Base-by-base conservation (phyloP, 2,797 vertebrate genomes). In the Hydrolagus colliei region DNA sequence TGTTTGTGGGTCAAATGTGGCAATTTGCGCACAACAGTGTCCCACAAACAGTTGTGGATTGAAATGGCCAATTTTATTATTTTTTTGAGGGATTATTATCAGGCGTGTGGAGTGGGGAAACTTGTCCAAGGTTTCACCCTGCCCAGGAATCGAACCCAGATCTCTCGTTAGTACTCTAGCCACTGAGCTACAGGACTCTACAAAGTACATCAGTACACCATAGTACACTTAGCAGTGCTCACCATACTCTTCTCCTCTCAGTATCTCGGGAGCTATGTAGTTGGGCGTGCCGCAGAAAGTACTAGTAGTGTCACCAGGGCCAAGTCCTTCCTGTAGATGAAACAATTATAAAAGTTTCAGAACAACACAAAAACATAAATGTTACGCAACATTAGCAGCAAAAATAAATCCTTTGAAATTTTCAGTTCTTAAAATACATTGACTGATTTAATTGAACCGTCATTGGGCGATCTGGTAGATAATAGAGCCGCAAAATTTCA, bases 201-300 rank as follows among this genome's bases (percentile, higher is more conserved):
- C 27, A 27, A 27, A 27, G 27, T 27, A 27, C 27, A 27, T 27
- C 27, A 27, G 27, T 27, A 27, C 27, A 27, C 27, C 27, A 27
- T 27, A 1, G 27, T 27, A 27, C 27, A 27, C 27, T 27, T 27
- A 27, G 22, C 27, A 77, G 65, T 82, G 65, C 96, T 94, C 90
- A 99, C 98, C 97, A 4, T 99, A 99, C 87, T 99, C 98, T 88
- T 99, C 98, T 89, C 98, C 98, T 89, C 98, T 90, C 79, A 99
- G 95, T 90, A 99, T 99, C 91, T 99, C 98, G 0, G 97, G 97
- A 80, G 98, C 97, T 6, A 99, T 99, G 88, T 99, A 99, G 91
- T 99, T 99, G 2, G 97, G 97, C 16, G 97, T 99, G 86, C 98
- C 98, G 87, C 98, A 99, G 92, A 99, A 99, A 73, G 98, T 99